A percentile compares a stretch with the other conserved stretches of the same genome.
phyloP scores from a whole-genome alignment of 1,140 invertebrate species.

The Bombyx mandarina region DNA sequence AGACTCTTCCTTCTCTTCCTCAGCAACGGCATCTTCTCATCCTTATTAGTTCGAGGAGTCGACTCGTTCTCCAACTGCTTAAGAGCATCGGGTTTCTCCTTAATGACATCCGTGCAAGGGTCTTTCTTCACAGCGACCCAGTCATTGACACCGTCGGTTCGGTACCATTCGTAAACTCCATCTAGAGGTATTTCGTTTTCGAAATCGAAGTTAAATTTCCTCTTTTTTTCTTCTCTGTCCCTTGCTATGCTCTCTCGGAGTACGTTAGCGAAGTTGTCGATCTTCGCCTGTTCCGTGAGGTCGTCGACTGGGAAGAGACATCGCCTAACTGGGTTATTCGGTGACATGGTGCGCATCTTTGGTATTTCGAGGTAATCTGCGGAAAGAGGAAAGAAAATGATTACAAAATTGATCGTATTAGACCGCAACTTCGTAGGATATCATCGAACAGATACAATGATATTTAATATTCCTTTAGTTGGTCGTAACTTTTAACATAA shows the following conservation, averaged over 20 bases:
- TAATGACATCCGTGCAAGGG: neutral
- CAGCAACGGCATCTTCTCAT: slow-evolving; percentile 16
- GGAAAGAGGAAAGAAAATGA: slow-evolving; percentile 18
- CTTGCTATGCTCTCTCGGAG: slow-evolving; percentile 30
- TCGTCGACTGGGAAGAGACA: slow-evolving; percentile 32
- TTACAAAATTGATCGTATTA: neutral
- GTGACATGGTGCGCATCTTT: slow-evolving; percentile 34
- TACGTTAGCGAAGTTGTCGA: slow-evolving; percentile 36
- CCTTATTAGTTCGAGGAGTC: slow-evolving; percentile 25
- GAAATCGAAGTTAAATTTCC: slow-evolving; percentile 49
- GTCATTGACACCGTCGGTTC: slow-evolving; percentile 9
- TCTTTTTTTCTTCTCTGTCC: slow-evolving; percentile 24
- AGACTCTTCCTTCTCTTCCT: slow-evolving; percentile 28
- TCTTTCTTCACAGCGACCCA: slow-evolving; percentile 22
- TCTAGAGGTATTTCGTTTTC: slow-evolving; percentile 35
- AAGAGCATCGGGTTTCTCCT: neutral
- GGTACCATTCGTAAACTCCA: slow-evolving; percentile 32
- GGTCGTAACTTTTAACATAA: too few species aligned
- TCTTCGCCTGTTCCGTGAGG: slow-evolving; percentile 23
- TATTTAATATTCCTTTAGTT: too few species aligned
- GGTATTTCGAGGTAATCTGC: slow-evolving; percentile 37
- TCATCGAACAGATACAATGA: too few species aligned
- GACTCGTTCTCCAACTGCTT: slow-evolving; percentile 23
- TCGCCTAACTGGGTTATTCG: slow-evolving; percentile 28
- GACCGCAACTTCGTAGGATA: too few species aligned